These are phyloP conservation scores for Catalaphyllia jardinei DNA, from an alignment of 64 coral and sea anemone species.

Conservation along the genomic window DNA sequence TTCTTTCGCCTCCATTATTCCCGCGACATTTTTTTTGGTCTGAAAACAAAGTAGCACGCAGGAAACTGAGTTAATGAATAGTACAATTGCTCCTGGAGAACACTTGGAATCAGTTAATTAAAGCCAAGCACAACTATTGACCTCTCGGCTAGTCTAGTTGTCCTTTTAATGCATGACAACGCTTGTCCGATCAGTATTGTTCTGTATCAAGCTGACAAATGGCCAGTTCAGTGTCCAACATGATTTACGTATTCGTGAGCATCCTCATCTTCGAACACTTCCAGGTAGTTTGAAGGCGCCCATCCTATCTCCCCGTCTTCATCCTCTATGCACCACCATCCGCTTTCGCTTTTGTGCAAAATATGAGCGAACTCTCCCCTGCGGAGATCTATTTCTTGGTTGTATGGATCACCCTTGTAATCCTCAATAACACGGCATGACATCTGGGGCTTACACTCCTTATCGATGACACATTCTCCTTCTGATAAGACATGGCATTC, in stretches of 20 bases:
- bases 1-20: too few species aligned
- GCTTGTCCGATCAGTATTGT: too few species aligned
- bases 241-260: neutral
- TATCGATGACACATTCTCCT: neutral
- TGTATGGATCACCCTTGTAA: constrained; percentile 4
- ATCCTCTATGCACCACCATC: constrained; percentile 79
- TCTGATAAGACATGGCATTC: neutral
- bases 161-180: too few species aligned
- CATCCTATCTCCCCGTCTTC: constrained; percentile 66
- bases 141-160: too few species aligned
- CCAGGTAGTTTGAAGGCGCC: constrained; percentile 76
- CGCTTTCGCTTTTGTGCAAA: constrained; percentile 59
- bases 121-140: too few species aligned
- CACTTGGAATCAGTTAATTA: too few species aligned
- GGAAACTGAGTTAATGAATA: too few species aligned
- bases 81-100: too few species aligned
- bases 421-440: constrained; percentile 5
- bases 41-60: too few species aligned
- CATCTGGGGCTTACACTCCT: neutral
- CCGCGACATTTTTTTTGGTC: too few species aligned
- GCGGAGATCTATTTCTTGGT: constrained; percentile 61
- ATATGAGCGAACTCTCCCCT: constrained; percentile 64
- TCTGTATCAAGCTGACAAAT: too few species aligned
- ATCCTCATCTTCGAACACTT: constrained; percentile 11
- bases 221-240: neutral